Base-by-base conservation (phyloP, 2,113 vertebrate species). In the Dunckerocampus dactyliophorus region DNA sequence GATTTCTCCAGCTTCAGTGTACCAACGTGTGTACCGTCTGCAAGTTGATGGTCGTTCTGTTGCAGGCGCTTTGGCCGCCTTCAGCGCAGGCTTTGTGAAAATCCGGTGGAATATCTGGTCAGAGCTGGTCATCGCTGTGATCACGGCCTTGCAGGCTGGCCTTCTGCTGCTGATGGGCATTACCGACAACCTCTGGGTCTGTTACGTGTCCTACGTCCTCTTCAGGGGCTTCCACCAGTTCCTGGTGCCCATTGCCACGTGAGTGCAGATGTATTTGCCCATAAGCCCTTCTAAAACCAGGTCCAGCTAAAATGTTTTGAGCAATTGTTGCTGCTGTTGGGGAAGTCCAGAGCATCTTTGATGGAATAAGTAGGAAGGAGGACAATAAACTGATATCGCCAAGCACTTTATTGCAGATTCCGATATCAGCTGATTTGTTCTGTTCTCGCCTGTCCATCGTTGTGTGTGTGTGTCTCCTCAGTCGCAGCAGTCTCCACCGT, bases 171-270 rank as follows among this genome's bases (percentile, higher is more conserved):
- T 97, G 60, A 94, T 96, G 93, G 76, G 74, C 49, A 83, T n/a
- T 21, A 92, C 91, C 0, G 0, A 1, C 4, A 67, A 87, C 75
- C 93, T 99, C 68, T 97, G 95, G 95, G 48, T 93, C 11, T 98
- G 95, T 86, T 99, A 99, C 0, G 0, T 45, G 0, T 54, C 91
- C 62, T 97, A 94, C 0, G 67, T 92, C n/a, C 70, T 99, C 53
- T 98, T 98, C 90, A 91, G 92, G 0, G 83, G 93, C 13, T 89
- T 92, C 78, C 88, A 99, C 85, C 97, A 99, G 88, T 95, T 98
- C 63, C 89, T 98, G 60, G 94, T 99, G 64, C 95, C 97, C 15
- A 90, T 99, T 1, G 97, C 95, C 67, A 97, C 90, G 97, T 99
- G 74, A 86, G 97, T 72, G 17, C 6, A 13, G 16, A 17, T 12